Base-by-base conservation (phyloP, 2,797 vertebrate species). In the Halcyon badia region DNA sequence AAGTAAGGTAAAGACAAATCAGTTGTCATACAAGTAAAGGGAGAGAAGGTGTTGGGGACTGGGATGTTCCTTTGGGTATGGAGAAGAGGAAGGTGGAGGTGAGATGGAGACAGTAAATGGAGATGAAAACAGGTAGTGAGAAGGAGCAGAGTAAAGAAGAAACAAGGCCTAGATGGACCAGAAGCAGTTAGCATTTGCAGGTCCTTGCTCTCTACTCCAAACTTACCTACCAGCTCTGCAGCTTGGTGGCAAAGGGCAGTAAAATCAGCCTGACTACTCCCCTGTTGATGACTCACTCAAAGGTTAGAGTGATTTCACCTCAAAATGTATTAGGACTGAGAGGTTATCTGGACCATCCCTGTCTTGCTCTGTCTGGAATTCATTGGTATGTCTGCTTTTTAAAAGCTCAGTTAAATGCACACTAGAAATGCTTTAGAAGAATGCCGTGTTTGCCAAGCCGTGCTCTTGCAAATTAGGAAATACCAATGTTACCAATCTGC, bases 301-400 rank as follows among this genome's bases (percentile, higher is more conserved):
- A 91, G 80, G 85, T 97, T 85, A 91, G 68, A 65, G 25, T 66
- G 79, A 72, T 91, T 91, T 54, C 42, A 87, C 35, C 73, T 88
- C 58, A 87, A 79, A 79, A 83, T 58, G 58, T 56, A 62, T 41
- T 6, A 73, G 73, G 92, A 39, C 85, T 92, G 70, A 72, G 52
- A 93, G 90, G 92, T 96, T 97, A 97, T 97, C 96, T 89, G 54
- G 25, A 85, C 41, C 28, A 75, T 64, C 28, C 79, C 41, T 60
- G 37, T 76, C 52, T 21, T 68, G 66, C 31, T 69, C 66, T 72
- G 41, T 7, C 46, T 90, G 92, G 83, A 93, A 95, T 89, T 87
- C 86, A 68, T 20, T 31, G 77, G 46, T 62, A 70, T 82, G 77
- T 19, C 77, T 93, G 58, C 18, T 68, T 93, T 77, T 93, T 94